phyloP scores from a whole-genome alignment of 2,797 vertebrate genomes.

The Crax fasciolata region DNA sequence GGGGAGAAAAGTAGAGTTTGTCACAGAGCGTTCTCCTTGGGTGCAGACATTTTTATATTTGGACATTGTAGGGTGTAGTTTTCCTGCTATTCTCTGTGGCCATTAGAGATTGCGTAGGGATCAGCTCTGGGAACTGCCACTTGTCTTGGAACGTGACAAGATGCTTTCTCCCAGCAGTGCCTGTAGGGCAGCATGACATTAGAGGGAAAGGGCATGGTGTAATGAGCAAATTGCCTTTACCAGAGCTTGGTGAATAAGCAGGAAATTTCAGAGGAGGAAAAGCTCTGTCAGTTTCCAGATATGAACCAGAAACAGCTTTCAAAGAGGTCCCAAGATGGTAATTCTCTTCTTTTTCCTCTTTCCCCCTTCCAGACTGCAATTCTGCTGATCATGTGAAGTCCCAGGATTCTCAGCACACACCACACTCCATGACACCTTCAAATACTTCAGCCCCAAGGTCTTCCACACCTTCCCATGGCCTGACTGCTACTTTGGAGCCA shows the following conservation, averaged over 20 bases:
- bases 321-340: background rate
- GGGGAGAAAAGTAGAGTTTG: background rate
- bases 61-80: background rate
- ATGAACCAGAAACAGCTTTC: background rate
- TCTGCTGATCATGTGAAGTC: constrained; percentile 94
- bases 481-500: constrained; percentile 90
- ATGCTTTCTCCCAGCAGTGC: background rate
- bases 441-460: constrained; percentile 91
- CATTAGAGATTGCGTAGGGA: background rate
- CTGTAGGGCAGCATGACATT: background rate
- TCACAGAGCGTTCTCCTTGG: background rate
- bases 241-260: background rate
- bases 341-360: background rate
- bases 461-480: constrained; percentile 96
- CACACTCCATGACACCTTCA: constrained; percentile 92
- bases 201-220: background rate
- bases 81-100: background rate
- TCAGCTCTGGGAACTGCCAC: background rate
- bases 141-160: background rate
- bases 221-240: background rate
- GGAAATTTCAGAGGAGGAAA: background rate
- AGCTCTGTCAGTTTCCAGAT: background rate
- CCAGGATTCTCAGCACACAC: constrained; percentile 89
- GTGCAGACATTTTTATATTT: background rate
- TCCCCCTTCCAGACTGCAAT: constrained; percentile 90